These are phyloP conservation scores for Diplolepis rosae DNA, from an alignment of 2,888 invertebrate genomes.

Conservation along the genomic window DNA sequence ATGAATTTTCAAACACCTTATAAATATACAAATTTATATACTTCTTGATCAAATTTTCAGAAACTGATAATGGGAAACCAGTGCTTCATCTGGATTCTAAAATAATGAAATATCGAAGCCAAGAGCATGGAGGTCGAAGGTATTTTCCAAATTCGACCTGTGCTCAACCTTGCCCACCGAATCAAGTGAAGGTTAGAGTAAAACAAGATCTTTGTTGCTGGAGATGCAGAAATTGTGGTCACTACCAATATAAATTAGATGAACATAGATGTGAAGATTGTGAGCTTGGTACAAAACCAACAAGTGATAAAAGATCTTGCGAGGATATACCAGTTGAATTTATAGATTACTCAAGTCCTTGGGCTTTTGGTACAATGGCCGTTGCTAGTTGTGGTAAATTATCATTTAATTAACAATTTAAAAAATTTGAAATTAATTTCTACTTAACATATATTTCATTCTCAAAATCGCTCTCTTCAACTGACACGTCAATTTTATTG, in stretches of 20 bases:
- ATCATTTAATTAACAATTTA: slow-evolving; percentile 5
- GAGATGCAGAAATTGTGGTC: slow-evolving; percentile 74
- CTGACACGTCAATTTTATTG: too few species aligned
- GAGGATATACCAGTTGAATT: slow-evolving; percentile 72
- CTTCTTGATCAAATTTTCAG: slow-evolving; percentile 49
- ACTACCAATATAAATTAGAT: slow-evolving; percentile 71
- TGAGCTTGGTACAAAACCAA: slow-evolving; percentile 67
- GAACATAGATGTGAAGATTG: slow-evolving; percentile 75
- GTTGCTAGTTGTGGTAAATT: slow-evolving; percentile 68
- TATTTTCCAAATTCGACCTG: slow-evolving; percentile 73
- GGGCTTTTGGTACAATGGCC: slow-evolving; percentile 74
- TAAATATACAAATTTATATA: too few species aligned
- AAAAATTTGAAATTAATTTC: neutral
- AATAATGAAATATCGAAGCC: slow-evolving; percentile 66
- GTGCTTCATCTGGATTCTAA: slow-evolving; percentile 66
- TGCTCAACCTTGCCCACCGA: slow-evolving; percentile 69
- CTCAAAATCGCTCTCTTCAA: too few species aligned
- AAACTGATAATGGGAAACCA: slow-evolving; percentile 63
- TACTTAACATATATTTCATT: too few species aligned
- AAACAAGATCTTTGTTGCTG: slow-evolving; percentile 76
- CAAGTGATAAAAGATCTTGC: slow-evolving; percentile 69
- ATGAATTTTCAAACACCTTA: too few species aligned
- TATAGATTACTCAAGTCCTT: slow-evolving; percentile 73
- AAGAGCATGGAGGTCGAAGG: slow-evolving; percentile 48
- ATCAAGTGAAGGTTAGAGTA: slow-evolving; percentile 69